Evolutionary conservation across 1,140 invertebrate genomes (phyloP).

Genomic region (Stratiolaelaps scimitus): DNA sequence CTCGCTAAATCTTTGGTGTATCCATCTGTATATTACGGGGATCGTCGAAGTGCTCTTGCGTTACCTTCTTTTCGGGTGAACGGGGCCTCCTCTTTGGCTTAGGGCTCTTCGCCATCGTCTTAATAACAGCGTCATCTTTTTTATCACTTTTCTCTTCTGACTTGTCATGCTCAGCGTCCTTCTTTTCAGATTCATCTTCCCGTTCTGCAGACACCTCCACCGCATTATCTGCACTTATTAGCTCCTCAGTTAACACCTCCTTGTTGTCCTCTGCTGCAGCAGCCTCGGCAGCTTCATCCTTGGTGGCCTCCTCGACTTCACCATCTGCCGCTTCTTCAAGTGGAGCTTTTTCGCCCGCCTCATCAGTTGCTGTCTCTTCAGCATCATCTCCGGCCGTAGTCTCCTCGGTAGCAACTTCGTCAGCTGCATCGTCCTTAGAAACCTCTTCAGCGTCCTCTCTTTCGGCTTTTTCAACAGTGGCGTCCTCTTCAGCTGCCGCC

Average conservation of each 20-base stretch:
- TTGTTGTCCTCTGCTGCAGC: neutral
- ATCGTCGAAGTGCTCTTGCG: too few species aligned
- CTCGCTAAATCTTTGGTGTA: too few species aligned
- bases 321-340: neutral
- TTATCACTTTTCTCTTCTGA: slow-evolving; percentile 27
- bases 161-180: slow-evolving; percentile 20
- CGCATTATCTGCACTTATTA: slow-evolving; percentile 15
- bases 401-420: neutral
- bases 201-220: neutral
- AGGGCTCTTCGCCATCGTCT: slow-evolving; percentile 6
- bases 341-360: neutral
- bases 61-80: slow-evolving; percentile 26
- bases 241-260: neutral
- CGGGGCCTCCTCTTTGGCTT: slow-evolving; percentile 19
- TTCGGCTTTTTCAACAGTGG: slow-evolving; percentile 7
- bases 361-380: neutral
- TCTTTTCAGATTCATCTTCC: slow-evolving; percentile 24
- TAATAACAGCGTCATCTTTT: slow-evolving; percentile 5
- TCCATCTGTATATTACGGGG: too few species aligned
- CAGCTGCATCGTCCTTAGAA: neutral
- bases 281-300: neutral
- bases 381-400: neutral
- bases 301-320: neutral
- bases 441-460: neutral
- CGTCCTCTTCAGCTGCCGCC: neutral